Evolutionary conservation across 2,888 invertebrate species (phyloP), one percentile per base, ranked within the genome.

Genomic region (Leptopilina myrica): DNA sequence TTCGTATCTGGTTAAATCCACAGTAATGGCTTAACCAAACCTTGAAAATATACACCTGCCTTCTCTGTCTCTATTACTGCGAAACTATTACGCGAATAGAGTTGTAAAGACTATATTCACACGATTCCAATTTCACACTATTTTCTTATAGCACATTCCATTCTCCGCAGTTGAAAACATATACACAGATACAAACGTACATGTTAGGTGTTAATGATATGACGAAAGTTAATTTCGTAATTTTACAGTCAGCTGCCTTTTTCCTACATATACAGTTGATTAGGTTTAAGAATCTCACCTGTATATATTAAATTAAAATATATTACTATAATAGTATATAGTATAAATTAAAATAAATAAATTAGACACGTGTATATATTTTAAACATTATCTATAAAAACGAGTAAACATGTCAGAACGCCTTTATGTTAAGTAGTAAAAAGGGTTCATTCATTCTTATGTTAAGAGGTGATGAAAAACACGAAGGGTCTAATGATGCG

Each of bases 11-110:
- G 20, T 46, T 67, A 67, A 67, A 46, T 46, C 49, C 49, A 49
- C 43, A n/a, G 46, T 67, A 67, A 67, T 46, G 67, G 67, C 46
- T 67, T 67, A 43, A 49, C 67, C 49, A 67, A 67, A 67, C 67
- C 67, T 67, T 67, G 20, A 49, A 67, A 33, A 43, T 5, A 12
- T 49, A 67, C 67, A 67, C 67, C 67, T 67, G 67, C 67, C 43
- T n/a, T 59, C 59, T 49, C 49, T 49, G 4, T 49, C 12, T 49
- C 49, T 49, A 49, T 49, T 49, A 9, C 49, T 9, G 9, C 49
- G 9, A n/a, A 15, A 59, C 59, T 59, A 59, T 59, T 59, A 15
- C 59, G n/a, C 59, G n/a, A 59, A 59, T 59, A 59, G 59, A 59
- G 59, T 4, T 59, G 59, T 59, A 59, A 49, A 59, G 59, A 59